These are phyloP conservation scores for Gortyna flavago DNA, from an alignment of 2,888 invertebrate species.

Conservation along the genomic window DNA sequence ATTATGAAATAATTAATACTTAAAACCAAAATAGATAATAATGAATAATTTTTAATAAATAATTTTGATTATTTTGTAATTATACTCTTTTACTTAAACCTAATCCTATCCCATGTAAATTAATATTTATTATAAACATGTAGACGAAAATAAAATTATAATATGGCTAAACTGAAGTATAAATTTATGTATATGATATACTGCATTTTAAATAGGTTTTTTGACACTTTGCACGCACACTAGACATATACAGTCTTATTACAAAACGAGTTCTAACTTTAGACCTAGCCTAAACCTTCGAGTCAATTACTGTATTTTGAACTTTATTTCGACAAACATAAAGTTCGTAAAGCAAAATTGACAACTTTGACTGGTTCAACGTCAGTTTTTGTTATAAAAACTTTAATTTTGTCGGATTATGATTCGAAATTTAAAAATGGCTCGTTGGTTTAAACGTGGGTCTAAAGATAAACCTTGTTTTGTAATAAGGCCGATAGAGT, in stretches of 20 bases:
- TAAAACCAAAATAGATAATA: conserved; percentile 25
- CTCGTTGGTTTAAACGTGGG: too few species aligned
- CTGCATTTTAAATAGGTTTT: not conserved
- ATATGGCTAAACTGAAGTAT: not conserved
- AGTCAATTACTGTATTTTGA: too few species aligned
- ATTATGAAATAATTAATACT: conserved; percentile 24
- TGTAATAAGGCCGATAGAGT: too few species aligned
- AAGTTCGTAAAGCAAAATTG: too few species aligned
- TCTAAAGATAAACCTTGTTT: too few species aligned
- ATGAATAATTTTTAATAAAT: conserved; percentile 64
- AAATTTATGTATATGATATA: not conserved
- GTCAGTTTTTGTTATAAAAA: too few species aligned
- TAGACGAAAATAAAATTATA: not conserved
- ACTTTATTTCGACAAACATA: too few species aligned
- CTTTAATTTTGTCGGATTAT: too few species aligned
- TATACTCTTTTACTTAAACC: conserved; percentile 66
- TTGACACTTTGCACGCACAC: not conserved
- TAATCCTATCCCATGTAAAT: not conserved
- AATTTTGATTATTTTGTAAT: conserved; percentile 82
- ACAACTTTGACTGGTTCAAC: too few species aligned
- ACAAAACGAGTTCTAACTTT: not conserved
- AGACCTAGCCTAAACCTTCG: too few species aligned
- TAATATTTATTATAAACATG: not conserved
- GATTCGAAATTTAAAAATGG: too few species aligned
- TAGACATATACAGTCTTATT: too few species aligned